These are phyloP conservation scores for Drosophila crucigera DNA, from an alignment of 2,888 invertebrate species.

Conservation along the genomic window DNA sequence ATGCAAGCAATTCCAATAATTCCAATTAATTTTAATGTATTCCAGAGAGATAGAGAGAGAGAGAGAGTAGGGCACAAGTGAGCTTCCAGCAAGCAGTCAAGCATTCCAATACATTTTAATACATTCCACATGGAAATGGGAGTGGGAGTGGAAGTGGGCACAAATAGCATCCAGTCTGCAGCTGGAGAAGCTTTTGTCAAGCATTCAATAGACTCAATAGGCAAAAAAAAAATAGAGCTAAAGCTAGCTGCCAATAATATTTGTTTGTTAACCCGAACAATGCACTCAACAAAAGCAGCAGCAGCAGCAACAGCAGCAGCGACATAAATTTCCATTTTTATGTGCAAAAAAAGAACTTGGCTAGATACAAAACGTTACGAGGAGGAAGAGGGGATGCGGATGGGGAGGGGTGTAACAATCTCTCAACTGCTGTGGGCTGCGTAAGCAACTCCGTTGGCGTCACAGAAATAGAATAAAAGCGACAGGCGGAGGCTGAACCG, in stretches of 20 bases:
- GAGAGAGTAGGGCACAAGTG: too few species aligned
- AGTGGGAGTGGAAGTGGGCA: not conserved
- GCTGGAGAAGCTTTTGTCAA: conserved; percentile 27
- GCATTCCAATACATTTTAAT: conserved; percentile 19
- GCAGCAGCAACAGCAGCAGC: conserved; percentile 36
- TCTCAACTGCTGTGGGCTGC: conserved; percentile 8
- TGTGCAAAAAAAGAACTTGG: conserved; percentile 54
- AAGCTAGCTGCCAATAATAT: conserved; percentile 26
- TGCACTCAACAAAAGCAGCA: conserved; percentile 45
- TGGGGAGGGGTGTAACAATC: not conserved
- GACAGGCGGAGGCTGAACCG: conserved; percentile 76
- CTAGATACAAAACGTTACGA: conserved; percentile 36
- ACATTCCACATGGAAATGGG: not conserved
- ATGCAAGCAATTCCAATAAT: conserved; percentile 11
- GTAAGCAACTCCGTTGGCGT: conserved; percentile 61
- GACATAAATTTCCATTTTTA: conserved; percentile 79
- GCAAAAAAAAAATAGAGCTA: conserved; percentile 15
- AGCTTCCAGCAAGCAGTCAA: not conserved
- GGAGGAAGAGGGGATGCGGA: not conserved
- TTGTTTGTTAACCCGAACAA: conserved; percentile 58
- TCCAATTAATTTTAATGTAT: conserved; percentile 8
- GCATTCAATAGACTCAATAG: conserved; percentile 58
- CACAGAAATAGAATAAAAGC: conserved; percentile 77
- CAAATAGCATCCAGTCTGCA: conserved; percentile 14
- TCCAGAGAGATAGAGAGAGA: not conserved